Base-by-base conservation (phyloP, 2,113 vertebrate species). In the Thunnus maccoyii region DNA sequence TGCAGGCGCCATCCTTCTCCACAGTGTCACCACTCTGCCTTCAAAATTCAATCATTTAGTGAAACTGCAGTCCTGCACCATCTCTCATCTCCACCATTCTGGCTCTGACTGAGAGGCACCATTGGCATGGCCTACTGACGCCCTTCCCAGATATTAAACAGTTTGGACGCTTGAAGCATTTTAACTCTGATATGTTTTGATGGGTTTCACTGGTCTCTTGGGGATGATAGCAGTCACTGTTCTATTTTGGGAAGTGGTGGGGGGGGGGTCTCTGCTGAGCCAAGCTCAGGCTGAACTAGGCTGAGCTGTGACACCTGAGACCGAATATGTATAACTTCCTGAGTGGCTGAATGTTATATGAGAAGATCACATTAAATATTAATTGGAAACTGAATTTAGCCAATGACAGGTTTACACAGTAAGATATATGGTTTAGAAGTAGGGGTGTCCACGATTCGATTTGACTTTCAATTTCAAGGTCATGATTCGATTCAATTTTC, bases 11-110 rank as follows among this genome's bases (percentile, higher is more conserved):
- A 90, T 93, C 82, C 64, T 62, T 93, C 84, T 91, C 73, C 69
- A 75, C 77, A 50, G 76, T 83, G 89, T 89, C 91, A 88, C 80
- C 74, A 61, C 83, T 87, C 82, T 56, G 79, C 86, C 83, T 90
- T 90, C 86, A 92, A 88, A 91, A 92, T 92, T 88, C 86, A 92
- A 91, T 94, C 87, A 91, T 91, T 90, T 90, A 82, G 83, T 86
- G 86, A 84, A 85, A 89, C 78, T 77, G 90, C 86, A 30, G 62
- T 83, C 56, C 12, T 48, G 83, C 76, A 61, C 78, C 88, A 78
- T 87, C 82, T 78, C 88, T 89, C 85, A 80, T 83, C 77, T 75
- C 84, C 55, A 16, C 68, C 73, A 81, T 82, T 83, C 75, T 74
- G 76, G 72, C 71, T 86, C 85, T 69, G 73, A 79, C 73, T 65